Percentiles rank a stretch among this genome's conserved stretches.
phyloP scores from a whole-genome alignment of 2,113 vertebrate genomes.

The Pelecanoides urinatrix region DNA sequence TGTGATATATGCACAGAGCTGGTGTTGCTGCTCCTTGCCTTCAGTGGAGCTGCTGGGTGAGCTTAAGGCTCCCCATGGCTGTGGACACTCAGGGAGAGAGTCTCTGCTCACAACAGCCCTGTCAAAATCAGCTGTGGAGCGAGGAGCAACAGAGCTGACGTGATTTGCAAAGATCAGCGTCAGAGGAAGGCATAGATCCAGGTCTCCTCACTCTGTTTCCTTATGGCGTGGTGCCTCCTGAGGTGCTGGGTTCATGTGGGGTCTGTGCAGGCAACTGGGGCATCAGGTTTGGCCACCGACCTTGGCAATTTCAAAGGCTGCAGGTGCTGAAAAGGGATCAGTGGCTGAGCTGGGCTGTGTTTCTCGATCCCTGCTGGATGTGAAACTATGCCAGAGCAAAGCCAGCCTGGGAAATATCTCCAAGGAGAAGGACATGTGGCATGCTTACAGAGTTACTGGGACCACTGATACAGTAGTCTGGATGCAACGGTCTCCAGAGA shows the following conservation, averaged over 20 bases:
- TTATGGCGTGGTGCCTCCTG: background rate
- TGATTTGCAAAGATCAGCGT: background rate
- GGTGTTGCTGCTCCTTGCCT: background rate
- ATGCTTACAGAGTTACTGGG: background rate
- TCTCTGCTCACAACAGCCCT: background rate
- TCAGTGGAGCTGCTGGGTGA: background rate
- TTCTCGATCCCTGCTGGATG: background rate
- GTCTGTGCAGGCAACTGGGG: background rate
- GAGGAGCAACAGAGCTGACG: background rate
- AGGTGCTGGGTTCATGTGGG: background rate
- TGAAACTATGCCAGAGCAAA: background rate
- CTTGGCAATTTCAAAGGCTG: background rate
- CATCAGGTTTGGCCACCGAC: background rate
- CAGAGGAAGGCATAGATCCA: background rate
- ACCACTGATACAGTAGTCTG: background rate
- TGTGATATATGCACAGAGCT: background rate
- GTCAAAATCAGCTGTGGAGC: background rate
- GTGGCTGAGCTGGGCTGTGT: background rate
- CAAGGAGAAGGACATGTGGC: background rate
- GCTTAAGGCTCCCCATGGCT: background rate
- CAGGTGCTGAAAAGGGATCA: background rate
- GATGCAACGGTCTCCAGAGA: background rate
- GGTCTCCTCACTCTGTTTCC: background rate
- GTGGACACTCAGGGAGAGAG: background rate
- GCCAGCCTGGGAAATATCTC: background rate